Evolutionary conservation across 2,113 vertebrate genomes (phyloP), one percentile per base, ranked within the genome.

Genomic region (Lycocorax pyrrhopterus): DNA sequence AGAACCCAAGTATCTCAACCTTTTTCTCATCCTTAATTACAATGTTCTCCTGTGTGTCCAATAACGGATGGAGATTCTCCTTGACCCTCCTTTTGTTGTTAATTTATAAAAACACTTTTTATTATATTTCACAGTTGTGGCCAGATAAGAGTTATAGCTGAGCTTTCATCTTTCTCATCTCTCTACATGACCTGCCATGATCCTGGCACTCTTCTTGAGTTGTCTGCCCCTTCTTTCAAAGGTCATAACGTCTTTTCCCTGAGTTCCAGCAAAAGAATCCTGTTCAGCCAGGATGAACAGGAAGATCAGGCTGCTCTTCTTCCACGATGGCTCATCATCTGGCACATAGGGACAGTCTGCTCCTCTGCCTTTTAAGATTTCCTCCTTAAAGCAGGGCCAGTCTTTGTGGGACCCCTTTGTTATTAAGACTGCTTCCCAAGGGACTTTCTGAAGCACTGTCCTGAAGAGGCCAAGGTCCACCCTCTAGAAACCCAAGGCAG

Each of bases 311-410:
- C 14, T 30, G 14, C 9, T n/a, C 29, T 33, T 60, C 39, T 23
- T 82, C 56, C 56, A 62, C 0, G 0, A 23, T 21, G 27, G 58
- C n/a, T 64, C 49, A 55, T n/a, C 25, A 26, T 55, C 26, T 0
- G 0, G 37, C 53, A 67, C 29, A 25, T 0, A 53, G 29, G 20
- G 29, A n/a, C 37, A 59, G 33, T 9, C 39, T 46, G 35, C 27
- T 49, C 26, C 68, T 58, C 44, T 0, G 0, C 26, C 22, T 64
- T 51, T 19, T 13, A 37, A 43, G 35, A 33, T 9, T 35, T 49
- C 58, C 18, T 58, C 15, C 41, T 32, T 43, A 58, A 60, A 62
- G n/a, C 30, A 75, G 8, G 30, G 15, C n/a, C 26, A 22, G 12
- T 47, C 30, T 32, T 55, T n/a, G 21, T 41, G 39, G 53, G 53